Evolutionary conservation across 2,888 invertebrate genomes (phyloP).

Genomic region (Hypercompe scribonia): DNA sequence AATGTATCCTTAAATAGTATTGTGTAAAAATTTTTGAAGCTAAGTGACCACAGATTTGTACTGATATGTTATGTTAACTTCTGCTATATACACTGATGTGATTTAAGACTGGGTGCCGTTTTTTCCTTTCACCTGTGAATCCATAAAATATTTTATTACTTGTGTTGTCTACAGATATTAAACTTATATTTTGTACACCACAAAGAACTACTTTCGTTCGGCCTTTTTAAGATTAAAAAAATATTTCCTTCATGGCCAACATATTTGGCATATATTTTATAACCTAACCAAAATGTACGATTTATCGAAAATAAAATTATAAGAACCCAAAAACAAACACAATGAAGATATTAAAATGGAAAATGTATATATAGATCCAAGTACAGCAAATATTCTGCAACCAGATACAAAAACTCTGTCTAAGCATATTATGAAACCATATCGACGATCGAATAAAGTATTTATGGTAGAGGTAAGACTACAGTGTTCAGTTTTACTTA

Average conservation of each 20-base stretch:
- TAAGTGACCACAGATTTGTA: too few species aligned
- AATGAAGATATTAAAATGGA: conserved; percentile 25
- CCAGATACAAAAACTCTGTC: conserved; percentile 13
- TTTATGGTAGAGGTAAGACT: conserved; percentile 76
- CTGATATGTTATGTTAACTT: too few species aligned
- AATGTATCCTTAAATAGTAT: too few species aligned
- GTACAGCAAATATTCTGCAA: conserved; percentile 20
- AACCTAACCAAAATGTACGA: conserved; percentile 1
- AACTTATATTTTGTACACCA: not conserved
- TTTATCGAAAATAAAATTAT: not conserved
- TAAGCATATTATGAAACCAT: conserved; percentile 74
- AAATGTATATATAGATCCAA: conserved; percentile 22
- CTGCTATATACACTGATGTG: too few species aligned
- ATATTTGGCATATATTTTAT: not conserved
- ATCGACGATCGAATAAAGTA: conserved; percentile 75
- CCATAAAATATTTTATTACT: not conserved
- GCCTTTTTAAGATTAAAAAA: not conserved
- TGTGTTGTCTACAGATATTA: not conserved
- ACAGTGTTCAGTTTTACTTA: not conserved
- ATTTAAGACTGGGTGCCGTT: too few species aligned
- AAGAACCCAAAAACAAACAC: conserved; percentile 4
- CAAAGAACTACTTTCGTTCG: not conserved
- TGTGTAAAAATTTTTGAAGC: too few species aligned
- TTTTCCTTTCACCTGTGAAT: not conserved
- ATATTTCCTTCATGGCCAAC: not conserved